Evolutionary conservation across 2,888 invertebrate genomes (phyloP).

Genomic region (Apamea epomidion): DNA sequence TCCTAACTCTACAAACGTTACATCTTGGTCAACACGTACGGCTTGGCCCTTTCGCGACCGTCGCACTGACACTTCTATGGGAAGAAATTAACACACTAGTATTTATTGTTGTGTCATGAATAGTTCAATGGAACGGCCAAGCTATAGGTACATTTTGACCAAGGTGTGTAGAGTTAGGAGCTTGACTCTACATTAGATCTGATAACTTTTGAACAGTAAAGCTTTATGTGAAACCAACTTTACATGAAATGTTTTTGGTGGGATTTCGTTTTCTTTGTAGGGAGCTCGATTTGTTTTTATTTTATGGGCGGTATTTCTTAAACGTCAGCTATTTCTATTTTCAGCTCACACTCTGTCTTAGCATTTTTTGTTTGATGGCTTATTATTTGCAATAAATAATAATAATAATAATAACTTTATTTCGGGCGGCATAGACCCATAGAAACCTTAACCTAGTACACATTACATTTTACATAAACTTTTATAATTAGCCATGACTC

Average conservation of each 20-base stretch:
- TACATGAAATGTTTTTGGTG: not conserved
- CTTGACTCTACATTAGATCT: too few relatives aligned
- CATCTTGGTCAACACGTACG: not conserved
- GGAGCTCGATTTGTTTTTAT: not conserved
- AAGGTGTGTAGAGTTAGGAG: too few relatives aligned
- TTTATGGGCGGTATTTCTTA: not conserved
- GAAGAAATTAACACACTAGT: not conserved
- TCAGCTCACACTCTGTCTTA: not conserved
- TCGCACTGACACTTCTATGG: not conserved
- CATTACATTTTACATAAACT: too few relatives aligned
- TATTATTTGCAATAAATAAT: too few relatives aligned
- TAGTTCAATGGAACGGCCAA: not conserved
- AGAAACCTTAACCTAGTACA: not conserved
- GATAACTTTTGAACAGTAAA: too few relatives aligned
- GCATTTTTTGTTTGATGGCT: not conserved
- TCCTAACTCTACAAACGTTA: not conserved
- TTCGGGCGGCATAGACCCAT: too few relatives aligned
- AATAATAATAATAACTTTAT: too few relatives aligned
- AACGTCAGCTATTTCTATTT: not conserved
- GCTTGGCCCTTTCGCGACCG: too few relatives aligned
- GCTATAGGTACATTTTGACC: too few relatives aligned
- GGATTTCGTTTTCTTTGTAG: not conserved
- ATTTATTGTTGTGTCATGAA: too few relatives aligned
- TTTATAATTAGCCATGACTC: too few relatives aligned
- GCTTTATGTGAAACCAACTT: not conserved